Base-by-base conservation (phyloP, 2,113 vertebrate genomes). In the Hepsetus odoe region DNA sequence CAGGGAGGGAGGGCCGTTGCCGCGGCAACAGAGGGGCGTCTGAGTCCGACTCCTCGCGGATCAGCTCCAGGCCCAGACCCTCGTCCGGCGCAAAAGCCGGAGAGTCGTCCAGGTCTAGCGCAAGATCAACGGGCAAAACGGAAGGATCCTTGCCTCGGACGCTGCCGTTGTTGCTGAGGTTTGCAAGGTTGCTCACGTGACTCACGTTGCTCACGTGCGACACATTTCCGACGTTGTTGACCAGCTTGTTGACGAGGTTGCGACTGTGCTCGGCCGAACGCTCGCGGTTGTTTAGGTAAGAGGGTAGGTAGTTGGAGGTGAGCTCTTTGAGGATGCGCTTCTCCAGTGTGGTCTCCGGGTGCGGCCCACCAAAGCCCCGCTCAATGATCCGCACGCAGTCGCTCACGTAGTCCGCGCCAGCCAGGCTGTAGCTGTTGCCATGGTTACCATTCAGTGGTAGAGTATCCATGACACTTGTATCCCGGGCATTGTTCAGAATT, bases 401-500 rank as follows among this genome's bases (percentile, higher is more conserved):
- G 89, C 96, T 97, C 94, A 99, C 94, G 93, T 98, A 99, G 87
- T 98, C 97, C 11, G 95, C 92, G 68, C 95, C 93, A 91, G 96
- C 96, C 75, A 99, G 93, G 92, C 96, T 97, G 94, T 98, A 99
- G 91, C 95, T 98, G 92, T 99, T 98, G 93, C 95, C 95, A 83
- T 98, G 97, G 96, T 97, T 99, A 99, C 98, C 98, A 99, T 99
- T 99, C 96, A 99, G 98, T 97, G 97, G 98, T 99, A 99, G 98
- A 98, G 98, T 99, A 99, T 99, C 98, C 98, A 98, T 99, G 95
- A 97, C 96, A 99, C 96, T 99, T 98, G 97, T 96, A 97, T 99
- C 98, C 96, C 97, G 96, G 96, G 97, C 97, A 98, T 98, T 99
- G 97, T 99, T 99, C 97, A 99, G 96, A 93, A 98, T 95, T 95